phyloP scores from a whole-genome alignment of 2,888 invertebrate genomes.

The Tetranychus piercei region DNA sequence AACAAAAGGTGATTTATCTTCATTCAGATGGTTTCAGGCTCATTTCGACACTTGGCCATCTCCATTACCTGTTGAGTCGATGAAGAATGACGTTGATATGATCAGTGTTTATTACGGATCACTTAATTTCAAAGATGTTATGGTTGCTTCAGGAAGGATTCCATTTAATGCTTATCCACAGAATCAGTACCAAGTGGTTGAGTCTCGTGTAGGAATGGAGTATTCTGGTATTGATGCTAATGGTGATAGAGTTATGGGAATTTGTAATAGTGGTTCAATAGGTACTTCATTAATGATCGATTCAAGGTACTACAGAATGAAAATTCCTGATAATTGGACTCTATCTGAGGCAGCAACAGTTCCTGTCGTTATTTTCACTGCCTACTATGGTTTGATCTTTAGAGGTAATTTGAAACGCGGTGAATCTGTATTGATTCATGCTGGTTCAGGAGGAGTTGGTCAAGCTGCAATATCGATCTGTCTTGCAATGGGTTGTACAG shows the following conservation, averaged over 20 bases:
- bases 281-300: no score
- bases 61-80: constrained; percentile 40
- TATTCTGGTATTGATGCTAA: no score
- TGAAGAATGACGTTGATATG: constrained; percentile 42
- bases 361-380: constrained; percentile 76
- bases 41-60: constrained; percentile 51
- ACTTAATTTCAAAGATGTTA: no score
- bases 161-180: no score
- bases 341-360: constrained; percentile 79
- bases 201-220: no score
- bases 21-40: constrained; percentile 17
- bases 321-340: constrained; percentile 33
- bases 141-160: no score
- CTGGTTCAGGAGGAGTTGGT: constrained; percentile 37
- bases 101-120: no score
- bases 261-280: no score
- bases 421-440: constrained; percentile 34
- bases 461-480: constrained; percentile 40
- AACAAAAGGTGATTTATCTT: constrained; percentile 45
- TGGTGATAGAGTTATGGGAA: no score
- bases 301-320: constrained; percentile 44
- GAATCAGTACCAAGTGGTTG: no score
- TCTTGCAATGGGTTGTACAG: constrained; percentile 34
- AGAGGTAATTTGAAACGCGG: constrained; percentile 56
- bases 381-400: constrained; percentile 61